These are phyloP conservation scores for mouse (Mus musculus) DNA, from an alignment of 2,113 vertebrate species.

Conservation along the genomic window DNA sequence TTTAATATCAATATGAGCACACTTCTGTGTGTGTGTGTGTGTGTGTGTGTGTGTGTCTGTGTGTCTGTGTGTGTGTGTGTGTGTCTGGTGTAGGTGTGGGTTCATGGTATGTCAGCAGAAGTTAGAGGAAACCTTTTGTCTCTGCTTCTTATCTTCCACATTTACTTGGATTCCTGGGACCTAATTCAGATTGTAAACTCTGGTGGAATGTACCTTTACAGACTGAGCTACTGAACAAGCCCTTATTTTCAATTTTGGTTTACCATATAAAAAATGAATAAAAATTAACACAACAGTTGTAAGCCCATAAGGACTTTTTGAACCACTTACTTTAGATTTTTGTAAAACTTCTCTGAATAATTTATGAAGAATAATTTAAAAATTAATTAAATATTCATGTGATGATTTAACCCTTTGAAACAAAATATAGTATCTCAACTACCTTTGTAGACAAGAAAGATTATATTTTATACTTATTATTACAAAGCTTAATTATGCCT, in stretches of 20 bases:
- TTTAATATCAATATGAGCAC: neutral
- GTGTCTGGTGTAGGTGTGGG: neutral
- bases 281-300: neutral
- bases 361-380: conserved; percentile 12
- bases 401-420: neutral
- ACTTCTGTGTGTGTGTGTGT: no score
- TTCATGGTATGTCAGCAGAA: neutral
- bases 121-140: neutral
- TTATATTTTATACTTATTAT: conserved; percentile 31
- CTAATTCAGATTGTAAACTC: neutral
- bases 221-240: no score
- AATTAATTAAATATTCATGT: neutral
- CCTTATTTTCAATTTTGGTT: neutral
- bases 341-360: conserved; percentile 27
- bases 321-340: neutral
- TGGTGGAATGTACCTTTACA: neutral
- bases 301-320: conserved; percentile 4
- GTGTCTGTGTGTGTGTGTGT: neutral
- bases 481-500: neutral
- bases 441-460: neutral
- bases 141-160: neutral
- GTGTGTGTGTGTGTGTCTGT: no score
- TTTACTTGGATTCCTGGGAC: neutral
- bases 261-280: neutral
- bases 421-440: neutral